A percentile compares a stretch with the other conserved stretches of the same genome.
phyloP scores from a whole-genome alignment of 2,888 invertebrate genomes.

The Tridacna gigas region DNA sequence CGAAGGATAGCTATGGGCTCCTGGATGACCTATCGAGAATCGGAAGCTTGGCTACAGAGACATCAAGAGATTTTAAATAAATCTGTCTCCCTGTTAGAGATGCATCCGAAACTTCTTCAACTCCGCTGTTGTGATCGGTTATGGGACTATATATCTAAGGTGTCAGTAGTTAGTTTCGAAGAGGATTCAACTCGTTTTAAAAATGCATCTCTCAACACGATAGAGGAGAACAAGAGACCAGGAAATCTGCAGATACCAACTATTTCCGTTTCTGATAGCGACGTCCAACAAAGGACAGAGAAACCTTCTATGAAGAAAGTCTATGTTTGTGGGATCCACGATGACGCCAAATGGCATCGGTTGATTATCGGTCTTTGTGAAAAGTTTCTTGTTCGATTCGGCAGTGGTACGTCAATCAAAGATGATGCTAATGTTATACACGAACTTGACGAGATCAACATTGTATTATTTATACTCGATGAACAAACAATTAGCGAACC shows the following conservation, averaged over 20 bases:
- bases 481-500: not conserved
- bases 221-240: not conserved
- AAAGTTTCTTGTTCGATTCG: conserved; percentile 7
- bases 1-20: not conserved
- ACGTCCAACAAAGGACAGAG: not conserved
- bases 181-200: not conserved
- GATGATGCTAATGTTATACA: not conserved
- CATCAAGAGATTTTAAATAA: conserved; percentile 16
- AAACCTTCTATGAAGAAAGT: conserved; percentile 11
- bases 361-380: conserved; percentile 30
- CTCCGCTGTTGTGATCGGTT: not conserved
- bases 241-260: not conserved
- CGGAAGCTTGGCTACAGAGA: conserved; percentile 9
- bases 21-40: conserved; percentile 1
- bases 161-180: not conserved
- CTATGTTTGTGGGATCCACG: conserved; percentile 30
- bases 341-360: conserved; percentile 38
- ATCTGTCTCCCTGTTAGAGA: conserved; percentile 2
- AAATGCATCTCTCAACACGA: not conserved
- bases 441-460: not conserved
- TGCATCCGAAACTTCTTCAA: conserved; percentile 7
- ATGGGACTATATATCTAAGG: conserved; percentile 4
- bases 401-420: not conserved
- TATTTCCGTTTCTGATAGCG: conserved; percentile 2
- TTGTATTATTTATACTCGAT: conserved; percentile 10